A percentile compares a stretch with the other conserved stretches of the same genome.
Evolutionary conservation across 2,888 invertebrate genomes (phyloP).

Genomic region (Pteria penguin): DNA sequence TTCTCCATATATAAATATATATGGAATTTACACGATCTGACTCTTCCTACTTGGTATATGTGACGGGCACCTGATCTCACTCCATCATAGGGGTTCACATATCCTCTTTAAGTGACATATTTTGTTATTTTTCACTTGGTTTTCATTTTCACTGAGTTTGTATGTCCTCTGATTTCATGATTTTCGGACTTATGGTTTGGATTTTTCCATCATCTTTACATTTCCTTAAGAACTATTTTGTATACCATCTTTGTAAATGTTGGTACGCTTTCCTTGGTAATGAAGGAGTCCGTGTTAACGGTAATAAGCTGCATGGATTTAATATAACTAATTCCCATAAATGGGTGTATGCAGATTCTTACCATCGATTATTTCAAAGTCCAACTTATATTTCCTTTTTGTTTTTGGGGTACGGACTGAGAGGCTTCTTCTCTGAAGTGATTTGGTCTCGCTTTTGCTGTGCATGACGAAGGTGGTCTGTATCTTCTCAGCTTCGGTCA

Average conservation of each 20-base stretch:
- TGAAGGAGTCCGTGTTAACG: constrained; percentile 12
- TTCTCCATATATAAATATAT: too few species aligned
- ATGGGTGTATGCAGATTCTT: not conserved
- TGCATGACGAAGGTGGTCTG: constrained; percentile 32
- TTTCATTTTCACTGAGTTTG: too few species aligned
- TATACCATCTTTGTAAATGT: not conserved
- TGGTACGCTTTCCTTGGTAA: not conserved
- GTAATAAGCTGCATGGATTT: constrained; percentile 27
- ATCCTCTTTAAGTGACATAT: too few species aligned
- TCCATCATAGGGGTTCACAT: too few species aligned
- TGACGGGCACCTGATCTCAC: too few species aligned
- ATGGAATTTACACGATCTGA: too few species aligned
- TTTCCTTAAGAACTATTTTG: not conserved
- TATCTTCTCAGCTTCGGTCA: not conserved
- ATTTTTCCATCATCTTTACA: too few species aligned
- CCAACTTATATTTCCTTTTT: constrained; percentile 32
- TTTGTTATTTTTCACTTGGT: too few species aligned
- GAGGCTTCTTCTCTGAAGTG: constrained; percentile 26
- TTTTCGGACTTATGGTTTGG: too few species aligned
- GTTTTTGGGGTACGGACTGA: constrained; percentile 31
- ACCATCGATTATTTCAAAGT: constrained; percentile 29
- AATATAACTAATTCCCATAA: constrained; percentile 23
- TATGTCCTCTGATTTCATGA: too few species aligned
- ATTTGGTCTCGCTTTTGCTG: constrained; percentile 36
- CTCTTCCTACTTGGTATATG: too few species aligned